These are phyloP conservation scores for Anoplophora glabripennis DNA, from an alignment of 1,140 invertebrate species.

Conservation along the genomic window DNA sequence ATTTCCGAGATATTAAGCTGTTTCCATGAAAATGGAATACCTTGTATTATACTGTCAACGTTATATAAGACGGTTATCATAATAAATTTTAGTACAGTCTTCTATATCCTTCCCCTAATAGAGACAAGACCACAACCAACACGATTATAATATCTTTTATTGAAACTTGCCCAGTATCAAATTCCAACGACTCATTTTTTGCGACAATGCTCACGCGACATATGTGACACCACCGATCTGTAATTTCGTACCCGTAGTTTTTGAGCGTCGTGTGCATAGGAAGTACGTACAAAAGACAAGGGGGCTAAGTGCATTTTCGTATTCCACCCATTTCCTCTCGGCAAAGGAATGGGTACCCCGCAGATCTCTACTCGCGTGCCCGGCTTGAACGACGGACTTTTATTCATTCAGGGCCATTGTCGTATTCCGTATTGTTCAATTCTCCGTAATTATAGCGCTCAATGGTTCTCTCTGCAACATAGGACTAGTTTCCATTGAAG, in stretches of 20 bases:
- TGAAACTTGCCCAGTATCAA: too few species aligned
- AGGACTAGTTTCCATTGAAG: neutral
- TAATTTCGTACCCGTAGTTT: slow-evolving; percentile 2
- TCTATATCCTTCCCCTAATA: neutral
- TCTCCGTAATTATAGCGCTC: slow-evolving; percentile 2
- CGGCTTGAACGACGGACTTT: neutral
- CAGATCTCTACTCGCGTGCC: neutral
- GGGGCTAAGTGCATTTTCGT: neutral
- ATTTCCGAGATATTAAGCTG: too few species aligned
- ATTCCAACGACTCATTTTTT: neutral
- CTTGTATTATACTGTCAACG: too few species aligned
- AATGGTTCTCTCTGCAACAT: neutral
- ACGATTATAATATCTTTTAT: too few species aligned
- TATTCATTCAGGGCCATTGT: neutral
- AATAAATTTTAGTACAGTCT: too few species aligned
- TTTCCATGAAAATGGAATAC: too few species aligned
- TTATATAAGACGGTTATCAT: too few species aligned
- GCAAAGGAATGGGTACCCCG: neutral
- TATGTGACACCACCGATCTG: slow-evolving; percentile 3
- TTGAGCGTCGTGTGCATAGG: slow-evolving; percentile 1
- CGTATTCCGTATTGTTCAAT: neutral
- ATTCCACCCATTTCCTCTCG: slow-evolving; percentile 13
- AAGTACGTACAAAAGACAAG: slow-evolving; percentile 1
- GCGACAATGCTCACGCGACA: neutral
- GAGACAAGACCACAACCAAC: too few species aligned